Base-by-base conservation (phyloP, 2,888 invertebrate species). In the Ophion ventricosus region DNA sequence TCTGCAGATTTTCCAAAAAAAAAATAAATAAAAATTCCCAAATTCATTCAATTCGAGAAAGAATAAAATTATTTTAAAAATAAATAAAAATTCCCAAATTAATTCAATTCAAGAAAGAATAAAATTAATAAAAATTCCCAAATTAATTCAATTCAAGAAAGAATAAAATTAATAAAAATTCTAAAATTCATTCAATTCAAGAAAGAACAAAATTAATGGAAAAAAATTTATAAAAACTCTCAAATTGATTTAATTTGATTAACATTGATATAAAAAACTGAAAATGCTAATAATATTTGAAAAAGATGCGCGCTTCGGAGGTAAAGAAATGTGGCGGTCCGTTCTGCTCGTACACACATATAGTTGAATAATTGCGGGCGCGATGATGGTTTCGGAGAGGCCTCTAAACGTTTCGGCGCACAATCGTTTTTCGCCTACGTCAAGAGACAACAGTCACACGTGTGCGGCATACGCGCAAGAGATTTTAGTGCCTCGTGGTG, bases 371-470 rank as follows among this genome's bases (percentile, higher is more conserved):
- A 49, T 49, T 49, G 49, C n/a, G 11, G 49, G 5, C 17, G 2
- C 17, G 43, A 7, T 25, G 25, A 49, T 56, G 20, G 11, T 59
- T 35, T 59, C 25, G 40, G n/a, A n/a, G n/a, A 61, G 35, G 7
- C n/a, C 40, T 25, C 20, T 25, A 25, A 14, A 5, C 17, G 59
- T 73, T 25, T 40, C 25, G 43, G 25, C 49, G 43, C 26, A 43
- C n/a, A 49, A 43, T n/a, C 40, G 56, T 49, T 25, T 57, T 59
- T 59, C 59, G 73, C 8, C 43, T 49, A 61, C 73, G 73, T 74
- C 73, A 74, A 61, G 29, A 26, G 56, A 61, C 40, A 43, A 43
- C 35, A 25, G 61, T 63, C 25, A 61, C 73, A 74, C 61, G 73
- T 74, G 73, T 43, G 35, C 14, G 61, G 61, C 26, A 74, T 26